Base-by-base conservation (phyloP, 2,888 invertebrate species). In the Ennomos quercinarius region DNA sequence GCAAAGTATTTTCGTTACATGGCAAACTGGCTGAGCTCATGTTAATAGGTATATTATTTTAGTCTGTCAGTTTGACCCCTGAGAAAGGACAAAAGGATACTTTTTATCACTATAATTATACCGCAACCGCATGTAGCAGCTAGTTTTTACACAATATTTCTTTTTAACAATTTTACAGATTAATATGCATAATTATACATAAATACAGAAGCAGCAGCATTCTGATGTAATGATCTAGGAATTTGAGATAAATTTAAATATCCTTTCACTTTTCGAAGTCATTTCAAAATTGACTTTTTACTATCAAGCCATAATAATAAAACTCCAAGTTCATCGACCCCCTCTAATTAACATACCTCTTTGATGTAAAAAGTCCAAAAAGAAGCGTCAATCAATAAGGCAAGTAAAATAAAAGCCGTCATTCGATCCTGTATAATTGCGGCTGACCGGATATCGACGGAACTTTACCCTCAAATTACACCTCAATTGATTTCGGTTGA, bases 371-470 rank as follows among this genome's bases (percentile, higher is more conserved):
- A n/a, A 46, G n/a, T 9, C 12, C 45, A 43, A 51, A 45, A 44
- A 51, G 43, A 44, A 13, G 10, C 39, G 35, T 41, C 50, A 17
- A 38, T 41, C 12, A 46, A 41, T 36, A 47, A 40, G 6, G 35
- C 6, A 1, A 13, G 9, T 12, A 10, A 38, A 13, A 55, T 61
- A 63, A 66, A 57, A 61, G 57, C 64, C 41, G 49, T 67, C 64
- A 66, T 74, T 68, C 69, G 68, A 68, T 69, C 70, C 65, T 52
- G 61, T 52, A 57, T 74, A 65, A 71, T 69, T 68, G 71, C 55
- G 66, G 67, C 57, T 57, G 52, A 57, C 60, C 64, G 71, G 70
- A 69, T 66, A 64, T 53, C 50, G 56, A 48, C 11, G 39, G 54
- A 63, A 63, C 63, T 73, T 65, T 64, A 68, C 66, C 65, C 63